Evolutionary conservation across 1,140 invertebrate species (phyloP).

Genomic region (Panonychus citri): DNA sequence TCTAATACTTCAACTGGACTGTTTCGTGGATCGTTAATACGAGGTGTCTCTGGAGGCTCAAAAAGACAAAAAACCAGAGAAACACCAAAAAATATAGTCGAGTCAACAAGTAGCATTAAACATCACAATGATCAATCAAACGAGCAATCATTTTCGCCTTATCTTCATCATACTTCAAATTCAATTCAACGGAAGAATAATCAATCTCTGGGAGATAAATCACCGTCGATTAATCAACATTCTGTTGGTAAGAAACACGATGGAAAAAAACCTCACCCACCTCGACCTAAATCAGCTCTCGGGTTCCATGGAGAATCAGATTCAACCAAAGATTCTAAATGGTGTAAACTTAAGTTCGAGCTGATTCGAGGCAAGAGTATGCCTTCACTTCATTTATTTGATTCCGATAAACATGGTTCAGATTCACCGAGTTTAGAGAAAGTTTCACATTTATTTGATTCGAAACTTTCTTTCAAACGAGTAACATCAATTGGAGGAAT

Average conservation of each 20-base stretch:
- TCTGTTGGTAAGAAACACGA: too few relatives aligned
- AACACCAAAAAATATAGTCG: not conserved
- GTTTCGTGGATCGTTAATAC: not conserved
- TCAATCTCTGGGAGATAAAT: too few relatives aligned
- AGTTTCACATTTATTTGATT: not conserved
- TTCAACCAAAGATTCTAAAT: not conserved
- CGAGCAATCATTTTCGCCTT: too few relatives aligned
- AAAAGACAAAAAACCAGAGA: conserved; percentile 2
- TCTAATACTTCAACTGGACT: not conserved
- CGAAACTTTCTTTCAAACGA: not conserved
- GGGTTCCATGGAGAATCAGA: conserved; percentile 22
- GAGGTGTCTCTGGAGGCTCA: not conserved
- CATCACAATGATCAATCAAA: too few relatives aligned
- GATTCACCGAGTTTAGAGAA: not conserved
- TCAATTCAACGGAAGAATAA: too few relatives aligned
- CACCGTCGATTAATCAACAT: too few relatives aligned
- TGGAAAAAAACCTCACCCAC: conserved; percentile 18
- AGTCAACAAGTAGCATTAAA: not conserved
- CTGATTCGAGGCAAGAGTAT: conserved; percentile 79
- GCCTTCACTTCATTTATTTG: conserved; percentile 41
- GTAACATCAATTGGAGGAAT: not conserved
- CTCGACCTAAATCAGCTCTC: conserved; percentile 36
- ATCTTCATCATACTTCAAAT: too few relatives aligned
- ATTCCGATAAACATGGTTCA: not conserved
- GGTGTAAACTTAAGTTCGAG: conserved; percentile 11